These are phyloP conservation scores for Sandelia bainsii DNA, from an alignment of 2,797 vertebrate species.

Conservation along the genomic window DNA sequence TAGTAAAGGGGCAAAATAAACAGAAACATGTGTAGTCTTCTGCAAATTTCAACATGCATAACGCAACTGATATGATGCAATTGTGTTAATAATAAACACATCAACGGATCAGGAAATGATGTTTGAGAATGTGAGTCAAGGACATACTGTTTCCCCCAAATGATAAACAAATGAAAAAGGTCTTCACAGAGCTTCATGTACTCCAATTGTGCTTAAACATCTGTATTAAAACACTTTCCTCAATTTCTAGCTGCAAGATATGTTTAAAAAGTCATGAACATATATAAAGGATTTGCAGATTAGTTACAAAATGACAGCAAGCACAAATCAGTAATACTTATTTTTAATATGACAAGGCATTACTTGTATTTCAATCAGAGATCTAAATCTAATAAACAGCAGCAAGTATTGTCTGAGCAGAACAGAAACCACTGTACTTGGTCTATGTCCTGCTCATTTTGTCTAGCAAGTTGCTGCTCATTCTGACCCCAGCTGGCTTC, in stretches of 20 bases:
- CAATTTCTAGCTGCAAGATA: background rate
- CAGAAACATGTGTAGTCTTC: background rate
- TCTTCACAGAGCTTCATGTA: background rate
- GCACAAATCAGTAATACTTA: background rate
- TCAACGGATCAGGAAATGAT: background rate
- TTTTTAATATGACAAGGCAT: slow-evolving; percentile 5
- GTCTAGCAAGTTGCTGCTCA: slow-evolving; percentile 8
- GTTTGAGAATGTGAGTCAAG: no score
- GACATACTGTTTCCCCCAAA: background rate
- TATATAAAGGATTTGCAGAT: background rate
- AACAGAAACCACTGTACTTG: no score
- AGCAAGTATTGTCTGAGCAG: slow-evolving; percentile 12
- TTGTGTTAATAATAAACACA: background rate
- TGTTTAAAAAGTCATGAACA: slow-evolving; percentile 12
- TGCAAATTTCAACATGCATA: background rate
- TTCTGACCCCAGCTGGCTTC: slow-evolving; percentile 16
- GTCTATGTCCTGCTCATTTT: no score
- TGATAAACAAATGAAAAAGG: background rate
- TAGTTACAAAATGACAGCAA: background rate
- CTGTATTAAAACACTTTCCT: background rate
- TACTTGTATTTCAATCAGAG: background rate
- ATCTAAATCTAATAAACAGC: slow-evolving; percentile 9
- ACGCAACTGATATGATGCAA: background rate
- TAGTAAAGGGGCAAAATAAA: background rate
- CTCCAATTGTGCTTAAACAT: background rate